A percentile compares a stretch with the other conserved stretches of the same genome.
Evolutionary conservation across 1,140 invertebrate genomes (phyloP).

Genomic region (Drosophila sp.): DNA sequence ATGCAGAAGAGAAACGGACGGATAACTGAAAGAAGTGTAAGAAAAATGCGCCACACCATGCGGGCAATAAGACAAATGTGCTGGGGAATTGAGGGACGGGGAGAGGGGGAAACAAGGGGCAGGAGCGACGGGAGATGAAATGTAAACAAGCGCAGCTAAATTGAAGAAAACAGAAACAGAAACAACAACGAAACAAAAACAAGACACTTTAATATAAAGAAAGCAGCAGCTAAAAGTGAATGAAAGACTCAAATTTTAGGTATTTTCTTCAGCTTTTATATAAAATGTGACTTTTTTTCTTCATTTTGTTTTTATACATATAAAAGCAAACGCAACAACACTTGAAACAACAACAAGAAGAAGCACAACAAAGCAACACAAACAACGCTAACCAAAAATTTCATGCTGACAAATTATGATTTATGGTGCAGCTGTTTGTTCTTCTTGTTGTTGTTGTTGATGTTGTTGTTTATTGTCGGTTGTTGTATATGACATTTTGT

Average conservation of each 20-base stretch:
- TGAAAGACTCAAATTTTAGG: conserved; percentile 25
- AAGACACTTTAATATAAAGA: conserved; percentile 37
- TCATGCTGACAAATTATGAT: conserved; percentile 74
- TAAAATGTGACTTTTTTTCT: background rate
- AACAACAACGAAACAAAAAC: conserved; percentile 7
- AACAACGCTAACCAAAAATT: conserved; percentile 43
- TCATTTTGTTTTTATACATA: conserved; percentile 13
- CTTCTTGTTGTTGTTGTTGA: conserved; percentile 18
- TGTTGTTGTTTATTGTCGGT: conserved; percentile 37
- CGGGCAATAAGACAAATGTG: conserved; percentile 46
- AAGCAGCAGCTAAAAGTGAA: conserved; percentile 40
- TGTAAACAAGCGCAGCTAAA: conserved; percentile 57
- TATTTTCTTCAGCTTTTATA: conserved; percentile 15
- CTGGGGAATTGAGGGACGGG: background rate
- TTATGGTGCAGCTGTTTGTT: conserved; percentile 63
- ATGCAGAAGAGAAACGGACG: background rate
- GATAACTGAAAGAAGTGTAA: conserved; percentile 32
- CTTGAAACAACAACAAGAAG: conserved; percentile 11
- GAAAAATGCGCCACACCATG: conserved; percentile 60
- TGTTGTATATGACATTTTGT: conserved; percentile 42
- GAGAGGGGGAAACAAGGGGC: background rate
- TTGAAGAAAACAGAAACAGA: conserved; percentile 45
- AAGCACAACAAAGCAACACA: conserved; percentile 27
- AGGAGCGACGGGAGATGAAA: background rate
- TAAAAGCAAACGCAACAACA: conserved; percentile 30